A percentile compares a stretch with the other conserved stretches of the same genome.
phyloP scores from a whole-genome alignment of 2,113 vertebrate genomes.

The Ciconia boyciana region DNA sequence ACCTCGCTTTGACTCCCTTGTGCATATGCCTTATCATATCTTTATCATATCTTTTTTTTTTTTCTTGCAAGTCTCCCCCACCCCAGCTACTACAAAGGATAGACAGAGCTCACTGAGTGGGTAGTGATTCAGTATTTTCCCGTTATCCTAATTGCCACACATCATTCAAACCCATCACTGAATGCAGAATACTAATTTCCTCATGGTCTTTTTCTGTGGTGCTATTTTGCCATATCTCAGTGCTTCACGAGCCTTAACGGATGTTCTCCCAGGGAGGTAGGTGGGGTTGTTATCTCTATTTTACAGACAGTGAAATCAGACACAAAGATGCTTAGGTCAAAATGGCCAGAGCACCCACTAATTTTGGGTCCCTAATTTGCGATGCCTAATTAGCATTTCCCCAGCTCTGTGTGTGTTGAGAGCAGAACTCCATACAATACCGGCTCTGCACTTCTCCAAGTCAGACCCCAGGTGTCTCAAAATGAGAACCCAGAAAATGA shows the following conservation, averaged over 20 bases:
- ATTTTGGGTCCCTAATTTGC: background rate
- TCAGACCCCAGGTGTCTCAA: constrained; percentile 32
- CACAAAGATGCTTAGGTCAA: constrained; percentile 2
- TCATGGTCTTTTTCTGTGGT: background rate
- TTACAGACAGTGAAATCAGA: background rate
- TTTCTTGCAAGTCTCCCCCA: background rate
- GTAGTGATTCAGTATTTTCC: background rate
- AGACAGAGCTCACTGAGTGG: background rate
- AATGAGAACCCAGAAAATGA: constrained; percentile 14
- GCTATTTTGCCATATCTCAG: background rate
- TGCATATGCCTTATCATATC: background rate
- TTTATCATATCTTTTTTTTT: background rate
- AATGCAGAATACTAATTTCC: background rate
- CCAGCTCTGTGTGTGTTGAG: background rate
- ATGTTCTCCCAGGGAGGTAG: background rate
- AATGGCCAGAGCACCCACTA: background rate
- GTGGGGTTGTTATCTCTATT: background rate
- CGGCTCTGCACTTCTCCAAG: background rate
- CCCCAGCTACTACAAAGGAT: background rate
- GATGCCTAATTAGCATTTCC: background rate
- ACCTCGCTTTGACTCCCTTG: background rate
- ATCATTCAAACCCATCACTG: background rate
- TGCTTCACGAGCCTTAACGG: background rate
- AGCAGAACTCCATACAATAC: background rate
- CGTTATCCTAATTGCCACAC: background rate